Base-by-base conservation (phyloP, 1,140 invertebrate genomes). In the Copidosoma floridanum region DNA sequence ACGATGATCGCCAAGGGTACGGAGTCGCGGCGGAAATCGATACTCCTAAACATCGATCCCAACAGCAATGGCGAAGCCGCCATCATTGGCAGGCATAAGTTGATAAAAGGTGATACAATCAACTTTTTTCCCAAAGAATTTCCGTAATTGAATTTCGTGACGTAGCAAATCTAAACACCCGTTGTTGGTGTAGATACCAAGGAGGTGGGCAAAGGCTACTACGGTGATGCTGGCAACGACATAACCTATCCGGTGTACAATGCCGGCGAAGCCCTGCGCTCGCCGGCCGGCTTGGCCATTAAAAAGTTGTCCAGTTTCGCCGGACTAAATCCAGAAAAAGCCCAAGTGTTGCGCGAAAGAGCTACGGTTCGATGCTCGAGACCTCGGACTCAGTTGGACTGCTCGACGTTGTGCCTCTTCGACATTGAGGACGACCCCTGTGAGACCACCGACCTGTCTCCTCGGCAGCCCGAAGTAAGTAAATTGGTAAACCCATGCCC, bases 341-440 rank as follows among this genome's bases (percentile, higher is more conserved):
- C 73, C 4, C 41, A 51, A 11, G 6, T 52, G 1, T 53, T 76
- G 1, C 68, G 75, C n/a, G 6, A 58, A 6, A n/a, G 56, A 11
- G 69, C 58, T 12, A 65, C 24, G 32, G 60, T 78, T 6, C 11
- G 21, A 14, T 79, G 78, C 16, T 14, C 64, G 12, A 40, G 44
- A 4, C 3, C 44, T 0, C 43, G 23, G 0, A 12, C 50, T 12
- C 56, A 44, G 5, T 16, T 68, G 0, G 59, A 64, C 20, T 78
- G 78, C 21, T 46, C 38, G 1, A 50, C 59, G 0, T n/a, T n/a
- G 14, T 80, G 77, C 55, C 58, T 79, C 18, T 79, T 78, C 59
- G 64, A 80, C 54, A 41, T 78, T n/a, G 18, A 57, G 0, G 29
- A 48, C 1, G 77, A 80, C 68, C 78, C 77, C 41, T 80, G 77